Evolutionary conservation across 1,140 invertebrate genomes (phyloP).

Genomic region (Drosophila truncata): DNA sequence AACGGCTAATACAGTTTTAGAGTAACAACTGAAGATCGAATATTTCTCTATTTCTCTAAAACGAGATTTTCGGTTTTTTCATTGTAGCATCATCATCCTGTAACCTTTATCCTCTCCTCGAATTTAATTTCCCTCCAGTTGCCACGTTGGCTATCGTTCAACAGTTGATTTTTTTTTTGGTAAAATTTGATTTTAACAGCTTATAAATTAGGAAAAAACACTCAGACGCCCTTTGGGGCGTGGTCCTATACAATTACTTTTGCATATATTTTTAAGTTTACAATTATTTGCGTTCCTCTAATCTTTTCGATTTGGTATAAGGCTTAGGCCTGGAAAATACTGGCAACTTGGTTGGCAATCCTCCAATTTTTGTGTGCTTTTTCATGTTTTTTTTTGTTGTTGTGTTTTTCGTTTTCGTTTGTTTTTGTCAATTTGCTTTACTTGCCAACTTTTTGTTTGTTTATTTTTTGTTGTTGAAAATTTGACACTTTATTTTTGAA

Average conservation of each 20-base stretch:
- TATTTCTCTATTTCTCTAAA: constrained; percentile 68
- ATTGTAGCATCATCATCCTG: constrained; percentile 17
- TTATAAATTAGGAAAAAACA: constrained; percentile 65
- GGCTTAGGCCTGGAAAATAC: constrained; percentile 56
- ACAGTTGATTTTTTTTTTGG: constrained; percentile 32
- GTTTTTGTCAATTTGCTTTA: constrained; percentile 8
- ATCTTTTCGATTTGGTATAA: constrained; percentile 30
- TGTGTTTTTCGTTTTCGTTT: too few species aligned
- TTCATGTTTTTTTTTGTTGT: background rate
- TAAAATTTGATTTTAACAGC: constrained; percentile 77
- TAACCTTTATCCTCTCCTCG: constrained; percentile 9
- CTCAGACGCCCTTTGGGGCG: constrained; percentile 8
- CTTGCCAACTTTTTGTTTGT: constrained; percentile 20
- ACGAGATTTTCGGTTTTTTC: constrained; percentile 69
- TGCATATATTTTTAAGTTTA: constrained; percentile 49
- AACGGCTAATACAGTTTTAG: constrained; percentile 34
- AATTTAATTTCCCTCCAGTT: background rate
- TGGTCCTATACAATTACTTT: constrained; percentile 40
- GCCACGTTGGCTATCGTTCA: background rate
- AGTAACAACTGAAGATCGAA: constrained; percentile 34
- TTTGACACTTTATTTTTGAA: constrained; percentile 65
- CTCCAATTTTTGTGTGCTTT: constrained; percentile 29
- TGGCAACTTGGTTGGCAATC: constrained; percentile 49
- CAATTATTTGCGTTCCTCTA: constrained; percentile 30
- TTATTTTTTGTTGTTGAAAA: constrained; percentile 40